These are phyloP conservation scores for Trichoplusia ni DNA, from an alignment of 1,140 invertebrate genomes.

Conservation along the genomic window DNA sequence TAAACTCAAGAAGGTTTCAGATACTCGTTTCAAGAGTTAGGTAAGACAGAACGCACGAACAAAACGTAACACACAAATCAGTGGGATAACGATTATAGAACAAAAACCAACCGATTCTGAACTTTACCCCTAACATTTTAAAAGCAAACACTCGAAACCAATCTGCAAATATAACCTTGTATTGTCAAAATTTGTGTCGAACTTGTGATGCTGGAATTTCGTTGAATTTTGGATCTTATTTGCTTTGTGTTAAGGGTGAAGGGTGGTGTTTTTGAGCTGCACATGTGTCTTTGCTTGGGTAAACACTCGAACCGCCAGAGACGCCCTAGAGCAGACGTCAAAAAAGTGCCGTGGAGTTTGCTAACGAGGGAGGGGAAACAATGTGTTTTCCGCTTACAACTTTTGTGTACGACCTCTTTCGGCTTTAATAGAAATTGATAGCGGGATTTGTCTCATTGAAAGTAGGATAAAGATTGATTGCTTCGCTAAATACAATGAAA, in stretches of 20 bases:
- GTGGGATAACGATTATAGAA: neutral
- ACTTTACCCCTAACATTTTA: constrained; percentile 38
- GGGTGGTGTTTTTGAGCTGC: constrained; percentile 39
- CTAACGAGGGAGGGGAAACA: constrained; percentile 70
- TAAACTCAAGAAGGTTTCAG: constrained; percentile 55
- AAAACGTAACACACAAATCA: constrained; percentile 50
- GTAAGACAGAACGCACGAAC: constrained; percentile 51
- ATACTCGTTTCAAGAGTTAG: constrained; percentile 69
- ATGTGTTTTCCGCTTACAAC: constrained; percentile 56
- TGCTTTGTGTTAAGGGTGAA: constrained; percentile 40
- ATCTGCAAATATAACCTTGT: constrained; percentile 32
- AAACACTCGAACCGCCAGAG: constrained; percentile 59
- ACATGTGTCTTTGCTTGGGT: constrained; percentile 39
- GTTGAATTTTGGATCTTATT: constrained; percentile 54
- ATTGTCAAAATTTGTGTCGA: constrained; percentile 24
- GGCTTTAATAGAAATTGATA: constrained; percentile 32
- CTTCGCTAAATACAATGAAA: constrained; percentile 12
- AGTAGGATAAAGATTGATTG: constrained; percentile 23
- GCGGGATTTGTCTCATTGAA: constrained; percentile 25
- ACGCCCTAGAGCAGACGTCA: constrained; percentile 71
- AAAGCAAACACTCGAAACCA: constrained; percentile 29
- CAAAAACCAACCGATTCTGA: constrained; percentile 41
- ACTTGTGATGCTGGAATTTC: constrained; percentile 14
- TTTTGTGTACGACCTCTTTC: constrained; percentile 24
- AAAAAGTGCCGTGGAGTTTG: constrained; percentile 69